A percentile compares a stretch with the other conserved stretches of the same genome.
Conservation (phyloP, 2,888 invertebrate genomes). For the Nemapogon koenigi region DNA sequence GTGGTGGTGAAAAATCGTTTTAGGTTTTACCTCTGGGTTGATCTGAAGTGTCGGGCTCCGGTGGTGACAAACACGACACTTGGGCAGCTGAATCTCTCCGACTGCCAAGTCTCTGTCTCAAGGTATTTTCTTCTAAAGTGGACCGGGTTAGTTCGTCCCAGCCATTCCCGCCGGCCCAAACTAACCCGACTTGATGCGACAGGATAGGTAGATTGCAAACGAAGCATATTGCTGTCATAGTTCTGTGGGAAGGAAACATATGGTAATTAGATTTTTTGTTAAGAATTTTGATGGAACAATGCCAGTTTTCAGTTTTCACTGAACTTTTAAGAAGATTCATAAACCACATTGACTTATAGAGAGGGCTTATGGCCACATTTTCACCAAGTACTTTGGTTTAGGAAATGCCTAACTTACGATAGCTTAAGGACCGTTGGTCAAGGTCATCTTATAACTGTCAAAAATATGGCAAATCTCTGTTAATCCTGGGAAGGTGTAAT, state of each 20-base stretch:
- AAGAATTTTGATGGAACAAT: not conserved
- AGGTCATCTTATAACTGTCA: no score
- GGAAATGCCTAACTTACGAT: no score
- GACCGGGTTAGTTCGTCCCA: slow-evolving; percentile 93
- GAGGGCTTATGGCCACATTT: no score
- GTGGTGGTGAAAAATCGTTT: not conserved
- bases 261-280: not conserved
- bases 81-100: slow-evolving; percentile 91
- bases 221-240: slow-evolving; percentile 94
- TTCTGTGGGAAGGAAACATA: slow-evolving; percentile 67
- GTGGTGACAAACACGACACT: slow-evolving; percentile 84
- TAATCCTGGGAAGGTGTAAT: no score
- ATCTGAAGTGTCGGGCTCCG: slow-evolving; percentile 76
- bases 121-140: slow-evolving; percentile 82
- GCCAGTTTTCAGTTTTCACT: no score
- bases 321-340: no score
- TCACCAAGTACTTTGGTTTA: no score
- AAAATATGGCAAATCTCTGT: no score
- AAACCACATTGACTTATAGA: no score
- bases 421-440: no score
- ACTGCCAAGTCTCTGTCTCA: slow-evolving; percentile 83
- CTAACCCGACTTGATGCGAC: slow-evolving; percentile 91
- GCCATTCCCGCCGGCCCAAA: slow-evolving; percentile 94
- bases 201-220: slow-evolving; percentile 95
- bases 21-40: slow-evolving; percentile 39